These are phyloP conservation scores for Schizotus pectinicornis DNA, from an alignment of 2,888 invertebrate species.

Conservation along the genomic window DNA sequence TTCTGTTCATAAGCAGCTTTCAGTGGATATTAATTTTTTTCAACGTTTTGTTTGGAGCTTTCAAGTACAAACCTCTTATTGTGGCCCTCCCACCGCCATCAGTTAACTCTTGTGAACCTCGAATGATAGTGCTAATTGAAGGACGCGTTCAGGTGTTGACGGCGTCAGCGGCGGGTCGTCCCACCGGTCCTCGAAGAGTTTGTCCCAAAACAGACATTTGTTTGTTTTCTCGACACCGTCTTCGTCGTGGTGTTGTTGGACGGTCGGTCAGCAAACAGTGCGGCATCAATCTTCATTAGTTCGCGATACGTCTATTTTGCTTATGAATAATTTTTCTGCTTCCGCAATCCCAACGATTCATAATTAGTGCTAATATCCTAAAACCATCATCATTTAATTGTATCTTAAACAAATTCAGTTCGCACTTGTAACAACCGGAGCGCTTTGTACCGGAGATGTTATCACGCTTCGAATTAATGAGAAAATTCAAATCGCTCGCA, in stretches of 20 bases:
- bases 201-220: not conserved
- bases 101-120: too few relatives aligned
- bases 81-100: too few relatives aligned
- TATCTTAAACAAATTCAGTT: slow-evolving; percentile 31
- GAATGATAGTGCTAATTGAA: too few relatives aligned
- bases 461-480: slow-evolving; percentile 16
- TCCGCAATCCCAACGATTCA: slow-evolving; percentile 42
- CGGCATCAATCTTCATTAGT: slow-evolving; percentile 26
- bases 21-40: too few relatives aligned
- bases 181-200: too few relatives aligned
- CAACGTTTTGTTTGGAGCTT: too few relatives aligned
- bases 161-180: too few relatives aligned
- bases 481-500: slow-evolving; percentile 10
- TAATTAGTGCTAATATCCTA: slow-evolving; percentile 44
- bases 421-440: slow-evolving; percentile 3
- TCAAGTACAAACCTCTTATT: too few relatives aligned
- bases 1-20: too few relatives aligned
- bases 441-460: not conserved
- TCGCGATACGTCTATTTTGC: slow-evolving; percentile 8
- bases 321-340: slow-evolving; percentile 42
- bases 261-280: slow-evolving; percentile 14
- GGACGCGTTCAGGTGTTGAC: too few relatives aligned
- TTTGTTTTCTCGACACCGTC: slow-evolving; percentile 17
- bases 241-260: not conserved
- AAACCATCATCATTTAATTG: slow-evolving; percentile 42